Evolutionary conservation across 2,888 invertebrate species (phyloP).

Genomic region (Heliconius erato): DNA sequence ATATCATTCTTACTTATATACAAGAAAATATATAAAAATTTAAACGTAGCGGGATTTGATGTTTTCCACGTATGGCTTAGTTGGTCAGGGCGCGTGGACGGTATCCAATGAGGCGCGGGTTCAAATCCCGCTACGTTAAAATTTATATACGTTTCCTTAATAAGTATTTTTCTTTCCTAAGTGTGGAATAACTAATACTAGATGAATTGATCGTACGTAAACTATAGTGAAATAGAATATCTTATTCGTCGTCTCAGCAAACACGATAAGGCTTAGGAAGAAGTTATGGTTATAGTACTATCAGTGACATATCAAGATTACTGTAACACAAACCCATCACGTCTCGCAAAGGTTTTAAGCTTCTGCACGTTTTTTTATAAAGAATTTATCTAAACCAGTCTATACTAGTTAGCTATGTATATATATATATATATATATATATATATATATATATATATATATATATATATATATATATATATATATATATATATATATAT

Average conservation of each 20-base stretch:
- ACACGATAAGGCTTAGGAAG: conserved; percentile 9
- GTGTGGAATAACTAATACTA: background rate
- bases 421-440: too few relatives aligned
- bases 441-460: too few relatives aligned
- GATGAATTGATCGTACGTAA: conserved; percentile 13
- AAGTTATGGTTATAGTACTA: background rate
- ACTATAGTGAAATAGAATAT: conserved; percentile 22
- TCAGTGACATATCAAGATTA: conserved; percentile 14
- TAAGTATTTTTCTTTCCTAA: too few relatives aligned
- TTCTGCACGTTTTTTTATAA: background rate
- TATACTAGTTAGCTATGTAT: background rate
- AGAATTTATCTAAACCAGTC: background rate
- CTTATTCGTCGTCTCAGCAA: conserved; percentile 5
- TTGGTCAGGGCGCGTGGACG: too few relatives aligned
- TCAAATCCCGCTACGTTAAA: too few relatives aligned
- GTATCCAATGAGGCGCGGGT: too few relatives aligned
- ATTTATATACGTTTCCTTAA: too few relatives aligned
- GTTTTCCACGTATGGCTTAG: too few relatives aligned
- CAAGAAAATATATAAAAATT: too few relatives aligned
- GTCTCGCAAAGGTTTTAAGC: background rate
- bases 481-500: too few relatives aligned
- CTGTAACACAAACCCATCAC: background rate
- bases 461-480: too few relatives aligned
- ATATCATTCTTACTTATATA: background rate
- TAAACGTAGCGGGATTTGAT: too few relatives aligned